Base-by-base conservation (phyloP, 1,140 invertebrate genomes). In the Cherax destructor region DNA sequence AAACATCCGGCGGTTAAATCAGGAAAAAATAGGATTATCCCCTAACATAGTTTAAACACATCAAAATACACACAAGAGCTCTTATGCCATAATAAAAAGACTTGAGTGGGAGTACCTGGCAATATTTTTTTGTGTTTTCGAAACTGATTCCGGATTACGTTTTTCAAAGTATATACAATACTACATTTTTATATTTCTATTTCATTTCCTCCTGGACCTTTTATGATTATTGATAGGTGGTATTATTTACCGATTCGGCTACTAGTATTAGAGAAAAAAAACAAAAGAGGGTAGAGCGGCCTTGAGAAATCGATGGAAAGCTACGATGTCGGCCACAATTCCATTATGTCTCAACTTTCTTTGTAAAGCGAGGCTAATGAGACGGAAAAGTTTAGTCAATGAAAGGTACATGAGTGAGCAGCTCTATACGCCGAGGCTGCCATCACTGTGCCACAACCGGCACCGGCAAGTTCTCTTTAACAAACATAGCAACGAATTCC, bases 261-360 rank as follows among this genome's bases (percentile, higher is more conserved):
- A 65, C 5, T 21, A 6, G 18, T 16, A 18, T 65, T 18, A 1
- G 61, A 0, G 10, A 65, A 65, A 18, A 5, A 65, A 21, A 21
- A 18, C 16, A 65, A 21, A 9, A 24, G 69, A 5, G n/a, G 69
- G 69, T 9, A 30, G 24, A 74, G 69, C 69, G 69, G 69, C 69
- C 69, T 74, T 74, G 69, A 74, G 69, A 74, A 74, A 74, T 74
- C 69, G 24, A 74, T 74, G 69, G 18, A 21, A 69, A 16, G 61
- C n/a, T 30, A 74, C 30, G 24, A 74, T 30, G 1, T 30, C 11
- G 1, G 3, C 6, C 6, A 5, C 11, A 24, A 30, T n/a, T 30
- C 24, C n/a, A 16, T 30, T 21, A 10, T 30, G 7, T 3, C n/a
- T 9, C 6, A 24, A 6, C 3, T 74, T 74, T 9, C 69, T 21